A percentile compares a stretch with the other conserved stretches of the same genome.
Conservation (phyloP, 2,888 invertebrate genomes). For the Lampropteryx suffumata region DNA sequence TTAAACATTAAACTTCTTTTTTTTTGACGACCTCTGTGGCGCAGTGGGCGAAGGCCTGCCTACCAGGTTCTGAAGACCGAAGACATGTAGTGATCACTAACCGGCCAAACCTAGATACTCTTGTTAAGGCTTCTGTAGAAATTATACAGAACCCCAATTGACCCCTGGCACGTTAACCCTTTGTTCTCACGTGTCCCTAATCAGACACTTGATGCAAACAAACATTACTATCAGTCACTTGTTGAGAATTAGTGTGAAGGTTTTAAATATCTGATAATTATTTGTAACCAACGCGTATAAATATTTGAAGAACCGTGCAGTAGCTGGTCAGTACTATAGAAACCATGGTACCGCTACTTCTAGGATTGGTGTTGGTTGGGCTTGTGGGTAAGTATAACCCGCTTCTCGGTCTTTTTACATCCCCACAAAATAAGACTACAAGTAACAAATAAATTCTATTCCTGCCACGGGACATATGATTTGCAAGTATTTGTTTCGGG, state of each 20-base stretch:
- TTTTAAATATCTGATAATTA: slow-evolving; percentile 58
- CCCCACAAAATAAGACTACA: no score
- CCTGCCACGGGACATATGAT: no score
- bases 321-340: slow-evolving; percentile 26
- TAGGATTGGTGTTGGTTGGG: slow-evolving; percentile 32
- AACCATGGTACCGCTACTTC: slow-evolving; percentile 30
- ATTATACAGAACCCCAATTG: slow-evolving; percentile 12
- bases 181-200: slow-evolving; percentile 28
- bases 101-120: no score
- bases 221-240: slow-evolving; percentile 51
- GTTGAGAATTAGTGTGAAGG: slow-evolving; percentile 67
- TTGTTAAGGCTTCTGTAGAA: background rate
- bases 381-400: slow-evolving; percentile 30
- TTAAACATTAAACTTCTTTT: no score
- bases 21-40: no score
- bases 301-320: slow-evolving; percentile 17
- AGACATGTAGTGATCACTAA: no score
- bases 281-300: slow-evolving; percentile 36
- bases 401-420: no score
- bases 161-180: slow-evolving; percentile 8
- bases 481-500: no score
- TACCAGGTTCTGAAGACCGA: no score
- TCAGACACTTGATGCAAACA: slow-evolving; percentile 31
- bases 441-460: no score
- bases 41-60: no score